Evolutionary conservation across 2,888 invertebrate genomes (phyloP), one percentile per base, ranked within the genome.

Genomic region (Chaetogeoica ovagalla): DNA sequence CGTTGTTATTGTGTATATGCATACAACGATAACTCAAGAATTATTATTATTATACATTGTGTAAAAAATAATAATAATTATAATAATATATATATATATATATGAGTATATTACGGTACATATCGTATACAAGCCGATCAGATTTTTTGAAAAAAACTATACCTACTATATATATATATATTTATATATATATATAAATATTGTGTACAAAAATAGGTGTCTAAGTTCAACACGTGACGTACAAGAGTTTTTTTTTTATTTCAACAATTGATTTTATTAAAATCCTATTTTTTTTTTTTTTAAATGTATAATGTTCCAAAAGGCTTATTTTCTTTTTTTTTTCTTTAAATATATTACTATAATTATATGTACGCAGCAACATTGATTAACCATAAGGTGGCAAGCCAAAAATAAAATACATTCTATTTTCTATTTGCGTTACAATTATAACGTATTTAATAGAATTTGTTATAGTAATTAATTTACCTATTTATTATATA

Each of bases 131-230:
- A 73, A 73, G 63, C 63, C 39, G 52, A 52, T 7, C 55, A 55
- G 17, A 62, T 52, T 63, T 65, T 39, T 75, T 48, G n/a, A n/a
- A n/a, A 60, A 23, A 60, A 69, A 68, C 68, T 75, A 66, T 39
- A 39, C 17, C 39, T 39, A 66, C 39, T 65, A 66, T 23, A 62
- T 73, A 73, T 52, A 77, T n/a, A n/a, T n/a, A n/a, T n/a, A n/a
- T n/a, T n/a, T n/a, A n/a, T n/a, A n/a, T n/a, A n/a, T n/a, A n/a
- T n/a, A n/a, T n/a, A n/a, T n/a, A n/a, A n/a, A n/a, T n/a, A n/a
- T 60, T 59, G 76, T 77, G 76, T 77, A 77, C 48, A 77, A 77
- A 77, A 77, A 77, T 70, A 77, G 60, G 68, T 48, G 48, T 70
- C 77, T 70, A 70, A 62, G 69, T 62, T 69, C 69, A 70, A 77